Base-by-base conservation (phyloP, 2,888 invertebrate species). In the Glaucopsyche alexis region DNA sequence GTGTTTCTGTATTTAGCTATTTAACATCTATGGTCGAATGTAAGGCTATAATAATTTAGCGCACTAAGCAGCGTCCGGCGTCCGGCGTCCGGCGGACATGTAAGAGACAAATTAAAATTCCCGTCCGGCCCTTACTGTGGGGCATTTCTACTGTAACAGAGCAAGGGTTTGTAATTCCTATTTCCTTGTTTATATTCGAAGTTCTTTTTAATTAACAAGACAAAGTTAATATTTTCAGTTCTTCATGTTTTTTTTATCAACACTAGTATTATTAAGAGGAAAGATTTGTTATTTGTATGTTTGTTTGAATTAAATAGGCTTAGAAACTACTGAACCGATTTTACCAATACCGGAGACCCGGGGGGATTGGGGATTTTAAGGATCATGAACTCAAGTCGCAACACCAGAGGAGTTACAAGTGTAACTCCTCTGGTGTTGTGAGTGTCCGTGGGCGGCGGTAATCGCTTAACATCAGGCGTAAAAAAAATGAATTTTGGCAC, bases 71-170 rank as follows among this genome's bases (percentile, higher is more conserved):
- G 45, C 67, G 66, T 66, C 66, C 66, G 42, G 66, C 66, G 45
- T 45, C 45, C 45, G 60, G 11, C 13, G 47, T 47, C 47, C 47
- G 11, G 29, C 60, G 45, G 45, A n/a, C 67, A 67, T 67, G 67
- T 67, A 45, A 45, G 67, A 42, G 67, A 67, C 67, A 66, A 42
- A 67, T 67, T 67, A 67, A 67, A 67, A 42, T 67, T 67, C 42
- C 16, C 42, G 16, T 60, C 60, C 60, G 5, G 60, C 60, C 60
- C 60, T 38, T 4, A 0, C 60, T 60, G 60, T 7, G 60, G 38
- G 60, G 9, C 13, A 47, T 47, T 42, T 42, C 42, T 42, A 42
- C 42, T 42, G 42, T 7, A 42, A 42, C 8, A 8, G 8, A 60
- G 19, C 14, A 45, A 45, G 55, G 45, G 19, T 45, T 60, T 13